Evolutionary conservation across 2,888 invertebrate species (phyloP).

Genomic region (Megastigmus dorsalis): DNA sequence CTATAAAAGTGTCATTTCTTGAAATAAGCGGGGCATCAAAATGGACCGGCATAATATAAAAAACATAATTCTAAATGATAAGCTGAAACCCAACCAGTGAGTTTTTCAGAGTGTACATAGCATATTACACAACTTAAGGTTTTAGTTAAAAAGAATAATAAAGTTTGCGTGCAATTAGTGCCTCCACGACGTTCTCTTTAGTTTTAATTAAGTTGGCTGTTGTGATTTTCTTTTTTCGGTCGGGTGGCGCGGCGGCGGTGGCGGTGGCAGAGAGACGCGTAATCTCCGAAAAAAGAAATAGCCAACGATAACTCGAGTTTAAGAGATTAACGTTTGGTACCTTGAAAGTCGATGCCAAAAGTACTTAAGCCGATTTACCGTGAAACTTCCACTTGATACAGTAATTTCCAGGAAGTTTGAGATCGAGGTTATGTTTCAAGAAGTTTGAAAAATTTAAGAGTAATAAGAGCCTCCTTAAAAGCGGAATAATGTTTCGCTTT

Average conservation of each 20-base stretch:
- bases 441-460: slow-evolving; percentile 31
- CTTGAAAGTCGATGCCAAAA: slow-evolving; percentile 32
- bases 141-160: background rate
- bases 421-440: slow-evolving; percentile 33
- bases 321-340: slow-evolving; percentile 34
- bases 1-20: no score
- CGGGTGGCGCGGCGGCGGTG: no score
- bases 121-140: no score
- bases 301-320: slow-evolving; percentile 28
- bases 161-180: background rate
- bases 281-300: slow-evolving; percentile 22
- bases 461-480: slow-evolving; percentile 25
- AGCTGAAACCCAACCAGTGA: no score
- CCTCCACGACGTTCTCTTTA: background rate
- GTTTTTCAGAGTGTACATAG: no score
- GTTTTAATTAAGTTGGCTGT: slow-evolving; percentile 10
- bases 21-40: no score
- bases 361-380: slow-evolving; percentile 42
- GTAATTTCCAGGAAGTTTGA: slow-evolving; percentile 35
- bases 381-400: slow-evolving; percentile 36
- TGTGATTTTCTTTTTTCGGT: background rate
- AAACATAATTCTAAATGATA: no score
- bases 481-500: slow-evolving; percentile 3
- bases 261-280: background rate
- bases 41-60: no score